Conservation (phyloP, 2,888 invertebrate genomes). For the Hydropsyche betteni region DNA sequence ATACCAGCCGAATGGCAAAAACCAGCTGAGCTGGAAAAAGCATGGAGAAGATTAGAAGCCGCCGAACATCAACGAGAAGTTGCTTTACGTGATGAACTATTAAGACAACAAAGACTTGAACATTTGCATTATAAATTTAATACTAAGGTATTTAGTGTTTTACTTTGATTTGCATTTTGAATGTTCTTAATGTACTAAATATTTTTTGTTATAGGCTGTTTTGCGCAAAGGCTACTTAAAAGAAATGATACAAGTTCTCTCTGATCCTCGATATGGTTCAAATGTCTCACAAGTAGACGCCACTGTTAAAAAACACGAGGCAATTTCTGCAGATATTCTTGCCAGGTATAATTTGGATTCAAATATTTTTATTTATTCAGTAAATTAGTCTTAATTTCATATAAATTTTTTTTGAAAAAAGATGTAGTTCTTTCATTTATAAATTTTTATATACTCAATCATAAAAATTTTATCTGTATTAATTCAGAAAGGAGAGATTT, state of each 20-base stretch:
- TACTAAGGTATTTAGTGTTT: conserved; percentile 72
- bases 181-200: background rate
- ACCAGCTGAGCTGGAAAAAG: conserved; percentile 93
- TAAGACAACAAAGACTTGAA: conserved; percentile 92
- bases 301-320: conserved; percentile 97
- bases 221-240: conserved; percentile 94
- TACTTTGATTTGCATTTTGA: conserved; percentile 1
- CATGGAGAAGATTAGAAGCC: conserved; percentile 92
- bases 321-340: conserved; percentile 95
- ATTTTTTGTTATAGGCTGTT: conserved; percentile 70
- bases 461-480: no score
- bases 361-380: no score
- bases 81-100: conserved; percentile 87
- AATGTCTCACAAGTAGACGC: conserved; percentile 95
- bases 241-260: conserved; percentile 96
- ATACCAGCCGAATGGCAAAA: conserved; percentile 88
- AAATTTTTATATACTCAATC: background rate
- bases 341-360: conserved; percentile 68
- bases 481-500: conserved; percentile 84
- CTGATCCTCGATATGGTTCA: conserved; percentile 90
- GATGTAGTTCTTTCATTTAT: no score
- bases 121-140: conserved; percentile 96
- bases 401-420: no score
- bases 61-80: conserved; percentile 95
- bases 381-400: no score